Conservation (phyloP, 2,797 vertebrate species). For the Buphagus erythrorhynchus region DNA sequence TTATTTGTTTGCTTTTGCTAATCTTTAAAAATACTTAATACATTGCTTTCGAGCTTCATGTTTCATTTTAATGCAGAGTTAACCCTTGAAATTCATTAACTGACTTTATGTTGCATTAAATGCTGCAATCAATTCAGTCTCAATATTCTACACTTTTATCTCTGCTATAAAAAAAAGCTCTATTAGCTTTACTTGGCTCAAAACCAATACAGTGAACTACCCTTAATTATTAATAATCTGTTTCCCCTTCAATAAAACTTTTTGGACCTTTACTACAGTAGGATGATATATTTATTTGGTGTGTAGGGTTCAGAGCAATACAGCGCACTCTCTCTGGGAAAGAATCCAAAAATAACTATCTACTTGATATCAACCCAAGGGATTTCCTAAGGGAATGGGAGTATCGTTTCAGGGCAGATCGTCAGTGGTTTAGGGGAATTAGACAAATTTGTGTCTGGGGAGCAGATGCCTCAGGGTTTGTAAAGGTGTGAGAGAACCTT, state of each 20-base stretch:
- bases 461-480: slow-evolving; percentile 52
- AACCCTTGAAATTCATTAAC: slow-evolving; percentile 48
- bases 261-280: slow-evolving; percentile 19
- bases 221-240: slow-evolving; percentile 63
- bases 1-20: neutral
- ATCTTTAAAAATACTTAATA: slow-evolving; percentile 7
- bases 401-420: slow-evolving; percentile 43
- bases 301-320: slow-evolving; percentile 40
- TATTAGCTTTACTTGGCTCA: slow-evolving; percentile 52
- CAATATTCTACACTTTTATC: neutral
- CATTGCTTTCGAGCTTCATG: neutral
- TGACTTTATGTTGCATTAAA: slow-evolving; percentile 14
- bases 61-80: neutral
- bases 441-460: slow-evolving; percentile 59
- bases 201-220: slow-evolving; percentile 23
- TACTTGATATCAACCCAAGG: slow-evolving; percentile 49
- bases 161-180: neutral
- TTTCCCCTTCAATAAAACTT: slow-evolving; percentile 38
- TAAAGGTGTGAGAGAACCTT: slow-evolving; percentile 48
- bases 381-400: slow-evolving; percentile 58
- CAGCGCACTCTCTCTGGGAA: slow-evolving; percentile 48
- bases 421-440: slow-evolving; percentile 38
- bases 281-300: slow-evolving; percentile 33
- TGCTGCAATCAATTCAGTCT: neutral
- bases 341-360: slow-evolving; percentile 63